phyloP scores from a whole-genome alignment of 2,888 invertebrate genomes.

The Galerucella calmariensis region DNA sequence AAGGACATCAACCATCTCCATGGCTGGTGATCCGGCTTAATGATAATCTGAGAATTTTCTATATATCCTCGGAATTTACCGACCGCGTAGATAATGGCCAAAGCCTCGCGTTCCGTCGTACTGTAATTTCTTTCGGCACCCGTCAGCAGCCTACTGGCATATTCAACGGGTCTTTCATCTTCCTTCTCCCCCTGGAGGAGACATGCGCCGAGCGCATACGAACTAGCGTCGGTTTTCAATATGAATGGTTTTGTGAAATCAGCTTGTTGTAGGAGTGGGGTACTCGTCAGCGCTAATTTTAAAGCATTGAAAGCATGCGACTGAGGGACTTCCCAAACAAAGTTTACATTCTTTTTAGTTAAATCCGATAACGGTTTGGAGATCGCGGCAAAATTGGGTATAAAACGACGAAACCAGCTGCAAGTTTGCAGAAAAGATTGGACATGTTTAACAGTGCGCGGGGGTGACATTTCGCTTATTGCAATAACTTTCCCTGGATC shows the following conservation, averaged over 20 bases:
- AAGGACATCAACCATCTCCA: constrained; percentile 63
- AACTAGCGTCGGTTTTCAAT: constrained; percentile 30
- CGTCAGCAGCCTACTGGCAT: constrained; percentile 50
- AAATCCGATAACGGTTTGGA: not conserved
- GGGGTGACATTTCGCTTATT: constrained; percentile 31
- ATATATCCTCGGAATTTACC: constrained; percentile 60
- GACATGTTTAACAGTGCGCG: constrained; percentile 21
- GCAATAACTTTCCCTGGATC: constrained; percentile 43
- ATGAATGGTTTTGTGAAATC: constrained; percentile 12
- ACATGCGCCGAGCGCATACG: not conserved
- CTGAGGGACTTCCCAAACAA: not conserved
- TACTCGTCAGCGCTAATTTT: too few species aligned
- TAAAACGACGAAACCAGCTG: constrained; percentile 35
- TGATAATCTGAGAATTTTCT: constrained; percentile 55
- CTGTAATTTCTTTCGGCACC: constrained; percentile 49
- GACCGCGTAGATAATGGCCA: constrained; percentile 55
- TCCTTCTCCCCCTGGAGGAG: constrained; percentile 40
- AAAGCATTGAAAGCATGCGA: not conserved
- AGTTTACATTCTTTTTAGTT: not conserved
- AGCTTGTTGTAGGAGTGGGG: constrained; percentile 4
- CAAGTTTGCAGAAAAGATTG: constrained; percentile 46
- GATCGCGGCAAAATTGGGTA: not conserved
- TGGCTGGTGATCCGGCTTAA: constrained; percentile 64
- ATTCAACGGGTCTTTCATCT: constrained; percentile 42
- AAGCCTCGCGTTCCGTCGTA: constrained; percentile 50